Percentiles rank a stretch among this genome's conserved stretches.
Conservation (phyloP, 2,797 vertebrate species). For the Microctenopoma lineatum region DNA sequence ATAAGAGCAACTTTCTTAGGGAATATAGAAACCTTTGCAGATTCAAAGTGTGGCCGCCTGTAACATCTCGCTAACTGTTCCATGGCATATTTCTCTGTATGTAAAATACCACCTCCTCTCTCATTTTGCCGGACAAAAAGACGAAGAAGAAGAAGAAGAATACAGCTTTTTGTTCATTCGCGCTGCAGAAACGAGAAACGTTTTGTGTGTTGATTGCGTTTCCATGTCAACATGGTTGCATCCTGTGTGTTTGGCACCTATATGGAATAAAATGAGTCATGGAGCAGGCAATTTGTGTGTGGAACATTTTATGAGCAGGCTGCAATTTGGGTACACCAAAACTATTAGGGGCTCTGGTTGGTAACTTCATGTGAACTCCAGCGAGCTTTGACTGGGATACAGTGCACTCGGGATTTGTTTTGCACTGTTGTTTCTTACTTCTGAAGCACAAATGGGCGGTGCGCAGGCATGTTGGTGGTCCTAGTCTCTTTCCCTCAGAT, state of each 20-base stretch:
- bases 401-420: conserved; percentile 9
- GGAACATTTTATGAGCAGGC: conserved; percentile 76
- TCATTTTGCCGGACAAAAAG: not conserved
- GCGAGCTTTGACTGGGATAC: conserved; percentile 15
- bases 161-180: not conserved
- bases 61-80: not conserved
- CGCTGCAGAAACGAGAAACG: conserved; percentile 10
- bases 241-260: conserved; percentile 68
- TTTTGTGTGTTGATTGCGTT: conserved; percentile 70
- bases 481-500: too few species aligned
- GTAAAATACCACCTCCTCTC: not conserved
- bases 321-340: conserved; percentile 80
- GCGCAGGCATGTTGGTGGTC: not conserved
- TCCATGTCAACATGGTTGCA: conserved; percentile 67
- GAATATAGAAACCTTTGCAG: not conserved
- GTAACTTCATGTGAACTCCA: conserved; percentile 42
- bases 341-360: conserved; percentile 62
- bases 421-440: not conserved
- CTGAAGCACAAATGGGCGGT: not conserved
- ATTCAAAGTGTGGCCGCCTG: not conserved
- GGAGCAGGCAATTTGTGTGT: conserved; percentile 69
- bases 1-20: not conserved
- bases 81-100: not conserved
- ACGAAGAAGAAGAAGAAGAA: not conserved
- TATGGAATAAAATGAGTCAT: conserved; percentile 71